Conservation (phyloP, 2,888 invertebrate species). For the Megaustenia siamemsis region DNA sequence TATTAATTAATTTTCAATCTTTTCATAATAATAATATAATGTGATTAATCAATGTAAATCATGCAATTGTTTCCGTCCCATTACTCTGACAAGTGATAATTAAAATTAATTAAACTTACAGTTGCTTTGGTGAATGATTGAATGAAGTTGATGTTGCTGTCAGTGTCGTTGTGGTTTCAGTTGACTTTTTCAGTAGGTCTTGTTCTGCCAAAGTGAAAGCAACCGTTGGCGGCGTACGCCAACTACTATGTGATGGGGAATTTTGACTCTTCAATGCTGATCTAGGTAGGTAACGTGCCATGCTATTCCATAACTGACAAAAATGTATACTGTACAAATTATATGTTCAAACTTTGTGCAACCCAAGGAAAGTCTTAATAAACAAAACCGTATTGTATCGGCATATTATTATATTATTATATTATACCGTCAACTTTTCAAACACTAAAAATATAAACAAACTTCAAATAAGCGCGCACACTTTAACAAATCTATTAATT, state of each 20-base stretch:
- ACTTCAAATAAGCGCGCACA: slow-evolving; percentile 22
- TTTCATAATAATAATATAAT: too few relatives aligned
- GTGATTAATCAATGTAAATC: too few relatives aligned
- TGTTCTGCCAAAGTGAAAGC: slow-evolving; percentile 32
- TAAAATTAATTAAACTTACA: slow-evolving; percentile 9
- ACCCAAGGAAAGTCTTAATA: neutral
- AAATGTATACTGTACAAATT: neutral
- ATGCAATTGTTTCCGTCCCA: too few relatives aligned
- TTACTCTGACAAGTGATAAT: too few relatives aligned
- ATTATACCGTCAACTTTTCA: neutral
- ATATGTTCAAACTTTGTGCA: neutral
- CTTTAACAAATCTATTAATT: neutral
- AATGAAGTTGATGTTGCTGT: neutral
- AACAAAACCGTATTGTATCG: neutral
- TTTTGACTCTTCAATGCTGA: slow-evolving; percentile 23
- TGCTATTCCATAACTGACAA: neutral
- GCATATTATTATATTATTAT: neutral
- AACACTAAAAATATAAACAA: neutral
- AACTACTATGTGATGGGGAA: neutral
- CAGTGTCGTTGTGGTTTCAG: neutral
- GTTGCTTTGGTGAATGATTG: neutral
- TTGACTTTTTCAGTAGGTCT: neutral
- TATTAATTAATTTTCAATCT: too few relatives aligned
- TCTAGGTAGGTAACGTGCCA: slow-evolving; percentile 20
- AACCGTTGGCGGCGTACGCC: neutral